Evolutionary conservation across 1,140 invertebrate genomes (phyloP).

Genomic region (Bombus huntii): DNA sequence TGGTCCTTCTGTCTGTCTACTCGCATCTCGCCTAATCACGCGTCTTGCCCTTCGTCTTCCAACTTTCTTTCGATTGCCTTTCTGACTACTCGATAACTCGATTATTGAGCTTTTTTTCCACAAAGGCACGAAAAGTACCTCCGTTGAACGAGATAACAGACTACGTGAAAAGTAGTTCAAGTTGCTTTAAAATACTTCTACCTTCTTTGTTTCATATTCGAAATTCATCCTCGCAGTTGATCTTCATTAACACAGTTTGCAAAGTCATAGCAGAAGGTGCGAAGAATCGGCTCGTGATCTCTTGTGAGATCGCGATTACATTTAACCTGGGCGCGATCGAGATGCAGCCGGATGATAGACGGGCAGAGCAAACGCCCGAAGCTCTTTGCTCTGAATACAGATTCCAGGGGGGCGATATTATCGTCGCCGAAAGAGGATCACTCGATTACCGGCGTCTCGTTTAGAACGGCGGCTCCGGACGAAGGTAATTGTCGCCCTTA

Average conservation of each 20-base stretch:
- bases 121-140: too few species aligned
- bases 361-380: constrained; percentile 20
- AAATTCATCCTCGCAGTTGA: background rate
- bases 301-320: background rate
- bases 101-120: background rate
- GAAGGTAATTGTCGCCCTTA: constrained; percentile 58
- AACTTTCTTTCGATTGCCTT: background rate
- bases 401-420: constrained; percentile 38
- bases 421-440: constrained; percentile 47
- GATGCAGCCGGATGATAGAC: constrained; percentile 40
- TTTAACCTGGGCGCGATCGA: constrained; percentile 14
- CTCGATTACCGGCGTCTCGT: constrained; percentile 54
- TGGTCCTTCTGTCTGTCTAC: constrained; percentile 7
- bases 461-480: constrained; percentile 36
- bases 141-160: background rate
- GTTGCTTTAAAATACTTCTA: background rate
- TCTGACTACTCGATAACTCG: background rate
- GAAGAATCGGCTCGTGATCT: background rate
- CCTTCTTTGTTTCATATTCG: background rate
- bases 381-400: constrained; percentile 44
- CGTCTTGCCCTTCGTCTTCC: background rate
- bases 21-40: constrained; percentile 36
- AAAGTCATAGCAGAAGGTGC: background rate
- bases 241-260: background rate
- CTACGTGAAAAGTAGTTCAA: background rate